Evolutionary conservation across 2,113 vertebrate genomes (phyloP), one percentile per base, ranked within the genome.

Genomic region (Festucalex cinctus): DNA sequence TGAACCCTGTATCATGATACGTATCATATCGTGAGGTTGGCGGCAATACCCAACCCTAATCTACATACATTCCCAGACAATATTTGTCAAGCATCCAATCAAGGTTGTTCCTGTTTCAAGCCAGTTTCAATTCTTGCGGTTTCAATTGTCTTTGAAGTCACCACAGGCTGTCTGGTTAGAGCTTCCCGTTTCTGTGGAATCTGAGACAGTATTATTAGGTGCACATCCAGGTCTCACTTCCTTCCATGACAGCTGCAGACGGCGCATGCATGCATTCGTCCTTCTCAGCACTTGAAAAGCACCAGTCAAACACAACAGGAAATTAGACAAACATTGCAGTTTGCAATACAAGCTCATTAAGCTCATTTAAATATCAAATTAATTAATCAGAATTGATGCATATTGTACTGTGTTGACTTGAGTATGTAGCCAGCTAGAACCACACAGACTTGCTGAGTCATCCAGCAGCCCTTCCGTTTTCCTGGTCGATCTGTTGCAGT

Each of bases 191-290:
- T 19, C 10, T 49, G 44, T 44, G n/a, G 59, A 71, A 60, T 66
- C 77, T 69, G 67, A 63, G 2, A n/a, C 8, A 28, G 14, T n/a
- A n/a, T n/a, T 53, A 62, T 87, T 79, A 39, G 48, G 61, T n/a
- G 58, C 70, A 84, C 85, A 88, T 88, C 86, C 1, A 1, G 0
- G 78, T 88, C 83, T 88, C 87, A 79, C 71, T 90, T 88, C 92
- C 88, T 73, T 69, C 79, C 7, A 22, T 48, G 20, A 61, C 17
- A 3, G 5, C 62, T 6, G 58, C 39, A 44, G 20, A 67, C 75
- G 22, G 8, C 0, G 7, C n/a, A 51, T 24, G 63, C 13, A 39
- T 8, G 59, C 8, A 43, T 8, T 19, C 3, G 8, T 24, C 9
- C 14, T 17, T 32, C 24, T 2, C 26, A 14, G 3, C 24, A 28